Percentiles rank a stretch among this genome's conserved stretches.
Conservation (phyloP, 2,797 vertebrate species). For the Pagetopsis macropterus region DNA sequence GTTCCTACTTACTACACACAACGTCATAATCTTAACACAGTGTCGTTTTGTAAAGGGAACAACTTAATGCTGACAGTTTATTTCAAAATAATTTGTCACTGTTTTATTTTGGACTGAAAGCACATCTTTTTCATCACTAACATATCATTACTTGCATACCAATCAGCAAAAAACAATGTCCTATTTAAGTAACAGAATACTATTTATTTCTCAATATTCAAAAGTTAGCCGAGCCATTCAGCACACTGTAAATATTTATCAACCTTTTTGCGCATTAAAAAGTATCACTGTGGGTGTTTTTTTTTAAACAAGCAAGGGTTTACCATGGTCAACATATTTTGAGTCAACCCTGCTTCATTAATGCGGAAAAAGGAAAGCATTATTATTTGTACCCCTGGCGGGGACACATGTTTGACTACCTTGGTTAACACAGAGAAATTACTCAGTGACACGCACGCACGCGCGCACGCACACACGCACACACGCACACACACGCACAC, state of each 20-base stretch:
- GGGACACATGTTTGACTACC: conserved; percentile 59
- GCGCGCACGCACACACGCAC: not conserved
- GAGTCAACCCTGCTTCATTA: conserved; percentile 11
- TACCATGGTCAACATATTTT: not conserved
- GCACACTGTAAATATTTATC: not conserved
- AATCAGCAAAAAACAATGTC: conserved; percentile 14
- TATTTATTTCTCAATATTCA: no score
- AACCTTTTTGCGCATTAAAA: not conserved
- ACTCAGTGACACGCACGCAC: conserved; percentile 45
- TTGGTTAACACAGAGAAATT: conserved; percentile 67
- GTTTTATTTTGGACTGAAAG: not conserved
- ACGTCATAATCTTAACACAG: not conserved
- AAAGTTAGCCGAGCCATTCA: not conserved
- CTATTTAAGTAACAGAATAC: not conserved
- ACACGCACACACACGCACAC: not conserved
- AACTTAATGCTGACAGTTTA: not conserved
- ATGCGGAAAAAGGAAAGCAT: conserved; percentile 6
- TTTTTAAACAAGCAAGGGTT: not conserved
- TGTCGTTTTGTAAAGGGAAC: not conserved
- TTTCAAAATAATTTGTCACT: not conserved
- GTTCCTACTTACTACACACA: not conserved
- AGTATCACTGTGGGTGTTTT: not conserved
- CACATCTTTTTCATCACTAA: no score
- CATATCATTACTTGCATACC: no score
- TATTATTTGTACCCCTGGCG: conserved; percentile 40